Conservation (phyloP, 2,113 vertebrate genomes). For the Pelobates fuscus region DNA sequence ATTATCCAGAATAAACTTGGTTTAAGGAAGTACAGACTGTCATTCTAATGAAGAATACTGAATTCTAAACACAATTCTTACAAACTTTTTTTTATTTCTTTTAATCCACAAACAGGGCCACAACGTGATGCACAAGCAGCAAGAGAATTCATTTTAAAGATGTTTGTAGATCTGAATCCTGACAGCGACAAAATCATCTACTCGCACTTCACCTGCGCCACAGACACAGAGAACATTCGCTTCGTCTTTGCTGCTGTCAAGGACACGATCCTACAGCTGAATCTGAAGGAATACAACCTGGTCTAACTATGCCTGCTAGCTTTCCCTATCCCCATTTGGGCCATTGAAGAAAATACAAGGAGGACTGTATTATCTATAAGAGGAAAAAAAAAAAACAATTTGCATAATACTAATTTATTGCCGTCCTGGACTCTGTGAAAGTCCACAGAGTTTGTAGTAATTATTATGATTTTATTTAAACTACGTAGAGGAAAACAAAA, state of each 20-base stretch:
- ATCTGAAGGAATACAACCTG: constrained; percentile 95
- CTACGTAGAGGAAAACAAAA: constrained; percentile 68
- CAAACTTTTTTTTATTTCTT: not conserved
- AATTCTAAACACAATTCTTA: no score
- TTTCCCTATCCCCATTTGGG: constrained; percentile 55
- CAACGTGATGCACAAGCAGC: constrained; percentile 88
- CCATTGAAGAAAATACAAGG: constrained; percentile 64
- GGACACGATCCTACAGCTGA: constrained; percentile 92
- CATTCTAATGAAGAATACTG: no score
- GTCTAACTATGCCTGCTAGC: constrained; percentile 71
- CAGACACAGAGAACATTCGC: constrained; percentile 94
- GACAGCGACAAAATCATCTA: constrained; percentile 96
- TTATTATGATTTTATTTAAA: constrained; percentile 89
- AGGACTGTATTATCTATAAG: constrained; percentile 80
- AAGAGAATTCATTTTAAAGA: constrained; percentile 94
- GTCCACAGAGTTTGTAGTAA: constrained; percentile 76
- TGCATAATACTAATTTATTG: constrained; percentile 94
- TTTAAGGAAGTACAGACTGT: no score
- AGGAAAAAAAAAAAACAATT: constrained; percentile 61
- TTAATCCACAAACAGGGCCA: constrained; percentile 69
- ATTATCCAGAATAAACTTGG: no score
- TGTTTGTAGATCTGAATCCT: constrained; percentile 96
- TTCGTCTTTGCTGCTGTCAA: constrained; percentile 96
- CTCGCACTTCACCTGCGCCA: constrained; percentile 96
- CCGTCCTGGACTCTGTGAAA: constrained; percentile 76